Conservation (phyloP, 2,888 invertebrate genomes). For the Stenchaetothrips biformis region DNA sequence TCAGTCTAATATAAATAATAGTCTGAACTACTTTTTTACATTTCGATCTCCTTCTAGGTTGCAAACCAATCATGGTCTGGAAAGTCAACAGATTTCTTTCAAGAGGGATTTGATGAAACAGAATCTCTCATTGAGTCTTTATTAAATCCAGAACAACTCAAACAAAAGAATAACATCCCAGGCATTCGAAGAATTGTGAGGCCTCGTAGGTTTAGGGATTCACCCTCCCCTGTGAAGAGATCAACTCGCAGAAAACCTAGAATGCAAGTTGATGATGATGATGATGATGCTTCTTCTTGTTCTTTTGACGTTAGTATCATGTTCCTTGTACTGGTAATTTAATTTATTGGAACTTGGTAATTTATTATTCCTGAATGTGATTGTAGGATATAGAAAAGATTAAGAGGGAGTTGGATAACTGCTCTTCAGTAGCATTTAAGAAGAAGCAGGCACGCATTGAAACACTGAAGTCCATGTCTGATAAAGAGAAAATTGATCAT, state of each 20-base stretch:
- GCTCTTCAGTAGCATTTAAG: too few species aligned
- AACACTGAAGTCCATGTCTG: not conserved
- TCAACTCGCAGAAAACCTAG: not conserved
- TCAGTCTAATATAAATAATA: not conserved
- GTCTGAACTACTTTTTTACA: not conserved
- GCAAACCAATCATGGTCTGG: not conserved
- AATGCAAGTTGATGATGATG: too few species aligned
- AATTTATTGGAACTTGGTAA: too few species aligned
- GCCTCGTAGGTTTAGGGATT: not conserved
- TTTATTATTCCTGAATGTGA: too few species aligned
- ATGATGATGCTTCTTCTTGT: too few species aligned
- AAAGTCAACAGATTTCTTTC: not conserved
- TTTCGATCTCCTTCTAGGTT: not conserved
- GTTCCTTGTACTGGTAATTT: too few species aligned
- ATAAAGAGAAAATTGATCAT: not conserved
- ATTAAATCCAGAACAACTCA: not conserved
- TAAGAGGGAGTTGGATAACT: too few species aligned
- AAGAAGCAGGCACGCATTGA: not conserved
- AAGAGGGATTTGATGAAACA: not conserved
- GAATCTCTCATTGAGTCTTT: not conserved
- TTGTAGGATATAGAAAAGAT: too few species aligned
- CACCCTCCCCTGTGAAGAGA: not conserved
- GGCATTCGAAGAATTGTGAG: not conserved
- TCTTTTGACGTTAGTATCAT: too few species aligned
- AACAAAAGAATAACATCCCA: not conserved